Evolutionary conservation across 2,888 invertebrate genomes (phyloP).

Genomic region (Resseliella maxima): DNA sequence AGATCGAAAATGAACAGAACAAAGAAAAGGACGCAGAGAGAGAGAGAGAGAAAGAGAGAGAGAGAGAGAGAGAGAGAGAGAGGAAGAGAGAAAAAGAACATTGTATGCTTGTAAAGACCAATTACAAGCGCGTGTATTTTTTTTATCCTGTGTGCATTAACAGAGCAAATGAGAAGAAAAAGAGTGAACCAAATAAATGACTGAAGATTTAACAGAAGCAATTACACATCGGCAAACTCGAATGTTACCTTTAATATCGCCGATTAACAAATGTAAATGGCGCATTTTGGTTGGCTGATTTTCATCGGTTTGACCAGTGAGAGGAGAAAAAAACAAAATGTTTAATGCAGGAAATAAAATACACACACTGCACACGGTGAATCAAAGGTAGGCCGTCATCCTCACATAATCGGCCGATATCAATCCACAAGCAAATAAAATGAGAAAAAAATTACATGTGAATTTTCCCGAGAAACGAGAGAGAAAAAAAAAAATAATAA

Average conservation of each 20-base stretch:
- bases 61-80: too few species aligned
- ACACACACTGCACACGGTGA: background rate
- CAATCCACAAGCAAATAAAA: background rate
- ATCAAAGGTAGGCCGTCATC: conserved; percentile 18
- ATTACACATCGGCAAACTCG: conserved; percentile 25
- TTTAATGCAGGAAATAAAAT: background rate
- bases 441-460: background rate
- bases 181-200: conserved; percentile 28
- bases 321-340: background rate
- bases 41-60: too few species aligned
- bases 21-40: too few species aligned
- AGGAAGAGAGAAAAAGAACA: too few species aligned
- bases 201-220: conserved; percentile 49
- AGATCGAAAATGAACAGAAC: too few species aligned
- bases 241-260: conserved; percentile 34
- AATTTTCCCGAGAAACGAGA: background rate
- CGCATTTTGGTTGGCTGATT: conserved; percentile 17
- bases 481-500: conserved; percentile 29
- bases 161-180: conserved; percentile 35
- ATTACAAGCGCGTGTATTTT: background rate
- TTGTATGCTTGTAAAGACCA: conserved; percentile 16
- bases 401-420: background rate
- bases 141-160: background rate
- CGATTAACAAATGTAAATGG: conserved; percentile 43
- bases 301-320: background rate